Base-by-base conservation (phyloP, 2,888 invertebrate genomes). In the Chymomyza procnemis region DNA sequence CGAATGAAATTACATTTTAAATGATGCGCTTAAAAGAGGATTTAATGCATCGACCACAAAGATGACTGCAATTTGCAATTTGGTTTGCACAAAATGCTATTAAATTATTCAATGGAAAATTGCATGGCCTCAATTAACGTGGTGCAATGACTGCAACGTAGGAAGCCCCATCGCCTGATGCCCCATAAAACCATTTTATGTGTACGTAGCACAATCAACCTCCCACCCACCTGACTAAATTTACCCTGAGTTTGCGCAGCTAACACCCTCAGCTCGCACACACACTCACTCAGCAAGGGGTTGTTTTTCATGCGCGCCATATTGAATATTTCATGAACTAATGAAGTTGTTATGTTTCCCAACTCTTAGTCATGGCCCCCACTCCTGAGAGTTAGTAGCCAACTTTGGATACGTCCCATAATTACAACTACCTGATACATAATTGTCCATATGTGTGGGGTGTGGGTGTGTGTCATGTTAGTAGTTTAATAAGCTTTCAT, bases 321-420 rank as follows among this genome's bases (percentile, higher is more conserved):
- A 73, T 88, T 88, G 88, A 88, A 87, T 88, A 83, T 87, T 84
- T 87, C 69, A 86, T 87, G 81, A 87, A 73, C 71, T 80, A 87
- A 87, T 86, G 75, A 87, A 83, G 81, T 82, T 82, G 79, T 82
- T 80, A 71, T 71, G 85, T 74, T 74, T 26, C 70, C 59, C 66
- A 61, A 52, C 59, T 64, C 26, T 50, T 67, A 63, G 54, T 64
- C 52, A 18, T 48, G 64, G 64, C 55, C 64, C 64, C 22, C 14
- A 52, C 55, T 61, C 64, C 22, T 12, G 41, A 18, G 54, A 18
- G 12, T 5, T 26, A n/a, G n/a, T n/a, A n/a, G n/a, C 12, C 52
- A 30, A 19, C 72, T 58, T 72, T 57, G 46, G n/a, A n/a, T 70
- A 63, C 21, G 4, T 4, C 41, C 52, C 19, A 52, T 80, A 75